Evolutionary conservation across 2,888 invertebrate genomes (phyloP), one percentile per base, ranked within the genome.

Genomic region (Epirrhoe alternata): DNA sequence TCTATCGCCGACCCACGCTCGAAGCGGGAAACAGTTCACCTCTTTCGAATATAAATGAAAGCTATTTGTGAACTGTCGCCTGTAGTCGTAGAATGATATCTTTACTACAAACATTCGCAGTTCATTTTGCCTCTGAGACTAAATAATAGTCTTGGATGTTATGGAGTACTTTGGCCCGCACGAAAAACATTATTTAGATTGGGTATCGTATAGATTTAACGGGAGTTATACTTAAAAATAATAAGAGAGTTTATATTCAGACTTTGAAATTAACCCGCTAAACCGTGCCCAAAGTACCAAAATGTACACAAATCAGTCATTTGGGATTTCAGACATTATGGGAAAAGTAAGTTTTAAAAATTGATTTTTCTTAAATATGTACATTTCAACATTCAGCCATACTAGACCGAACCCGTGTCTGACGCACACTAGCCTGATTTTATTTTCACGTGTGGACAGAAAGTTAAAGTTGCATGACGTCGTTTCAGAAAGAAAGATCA

Each of bases 41-140:
- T 55, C 12, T 51, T 51, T 45, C 55, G 51, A 51, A 61, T 35
- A 54, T 66, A 66, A 66, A 66, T 66, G 58, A 55, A 30, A 58
- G 50, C 61, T 55, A 62, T 58, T 62, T 66, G 57, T 54, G 45
- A 66, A 58, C 14, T 58, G 57, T 66, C 65, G 57, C 35, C 57
- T 24, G 14, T 54, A 17, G 57, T 52, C 57, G 38, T 47, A 62
- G 58, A 57, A 54, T 31, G 49, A 1, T 61, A 57, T 47, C 45
- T 30, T 0, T 16, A 12, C 53, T 35, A 65, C 38, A 55, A 54
- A 59, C 35, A 49, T 42, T 49, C 59, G 31, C 54, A 60, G 59
- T 51, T 33, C 55, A 55, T 50, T 31, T 55, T 50, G 10, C 31
- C 42, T 17, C n/a, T 17, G 51, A 47, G 33, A 51, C 42, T n/a